Evolutionary conservation across 2,888 invertebrate genomes (phyloP), one percentile per base, ranked within the genome.

Genomic region (Zaprionus lineosus): DNA sequence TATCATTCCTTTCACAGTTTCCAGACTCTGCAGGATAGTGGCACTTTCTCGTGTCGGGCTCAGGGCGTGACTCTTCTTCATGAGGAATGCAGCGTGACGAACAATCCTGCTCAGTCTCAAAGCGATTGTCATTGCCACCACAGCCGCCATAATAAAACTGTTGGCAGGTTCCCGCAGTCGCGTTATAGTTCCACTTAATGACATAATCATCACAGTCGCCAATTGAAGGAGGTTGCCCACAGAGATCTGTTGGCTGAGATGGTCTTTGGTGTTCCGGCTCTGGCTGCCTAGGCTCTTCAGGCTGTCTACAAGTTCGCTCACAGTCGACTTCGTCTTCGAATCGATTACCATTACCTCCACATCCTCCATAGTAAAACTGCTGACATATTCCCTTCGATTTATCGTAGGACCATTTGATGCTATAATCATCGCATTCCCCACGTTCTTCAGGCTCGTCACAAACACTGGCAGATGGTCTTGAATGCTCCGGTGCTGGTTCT

Each of bases 71-170:
- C 5, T 72, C 67, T 12, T 70, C 67, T 1, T 67, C 46, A 7
- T 89, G 84, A 5, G 91, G 89, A 84, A 91, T 90, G 88, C 96
- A 96, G 41, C 93, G 91, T 31, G 89, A 89, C 44, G 91, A 37
- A 33, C 74, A 75, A 3, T 74, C 74, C 12, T 66, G 19, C 29
- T 74, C 57, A 1, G 66, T 36, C 1, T 88, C 89, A 90, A 97
- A 98, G 90, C 96, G 96, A 90, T 97, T 98, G 0, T 92, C 93
- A 87, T 98, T 99, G 36, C 97, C 98, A 11, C 94, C 95, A 87
- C 98, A 98, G 37, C 98, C 98, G 26, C 97, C 96, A 88, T 94
- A 98, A 74, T 95, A 93, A 90, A 98, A 98, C 84, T 93, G 93
- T 48, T 92, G 91, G 86, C 97, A 97, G 43, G 90, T 88, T 8